Base-by-base conservation (phyloP, 1,140 invertebrate species). In the Zophobas atratus region DNA sequence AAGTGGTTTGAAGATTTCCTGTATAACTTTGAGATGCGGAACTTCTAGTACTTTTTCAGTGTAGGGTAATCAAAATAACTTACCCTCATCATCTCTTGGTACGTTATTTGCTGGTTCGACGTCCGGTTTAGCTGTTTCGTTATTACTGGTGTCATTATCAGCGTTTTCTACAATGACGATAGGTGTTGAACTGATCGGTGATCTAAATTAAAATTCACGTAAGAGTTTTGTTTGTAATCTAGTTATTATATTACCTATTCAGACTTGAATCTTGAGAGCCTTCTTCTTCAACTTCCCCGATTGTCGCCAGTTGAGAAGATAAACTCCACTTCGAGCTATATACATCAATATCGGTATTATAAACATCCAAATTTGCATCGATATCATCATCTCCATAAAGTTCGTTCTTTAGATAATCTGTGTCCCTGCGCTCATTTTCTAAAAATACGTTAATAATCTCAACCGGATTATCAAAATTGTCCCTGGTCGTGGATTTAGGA, bases 251-350 rank as follows among this genome's bases (percentile, higher is more conserved):
- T 43, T 72, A 72, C 70, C 70, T 72, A 41, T 72, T 72, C 20
- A n/a, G 34, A 32, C 33, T n/a, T 5, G 56, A 57, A 6, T 75
- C 72, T 39, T 75, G 72, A 6, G 41, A 43, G 8, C 38, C 8
- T 77, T 89, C 90, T 84, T 93, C 91, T 82, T 92, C 92, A 41
- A 91, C 88, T 84, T 92, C 92, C 0, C 91, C 91, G 79, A 92
- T 92, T 46, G 92, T 92, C 35, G 91, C 91, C 63, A 92, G 80
- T 84, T 88, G 86, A 51, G 82, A 84, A 36, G 82, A 80, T 36
- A 84, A 70, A 63, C 81, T 81, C 85, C 85, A 86, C 70, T 82
- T 82, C 6, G 79, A 81, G 48, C 74, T 80, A 51, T 82, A 84
- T n/a, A 78, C 67, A 70, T 85, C 84, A 32, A 76, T 76, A 38